Evolutionary conservation across 2,888 invertebrate genomes (phyloP).

Genomic region (Mythimna impura): DNA sequence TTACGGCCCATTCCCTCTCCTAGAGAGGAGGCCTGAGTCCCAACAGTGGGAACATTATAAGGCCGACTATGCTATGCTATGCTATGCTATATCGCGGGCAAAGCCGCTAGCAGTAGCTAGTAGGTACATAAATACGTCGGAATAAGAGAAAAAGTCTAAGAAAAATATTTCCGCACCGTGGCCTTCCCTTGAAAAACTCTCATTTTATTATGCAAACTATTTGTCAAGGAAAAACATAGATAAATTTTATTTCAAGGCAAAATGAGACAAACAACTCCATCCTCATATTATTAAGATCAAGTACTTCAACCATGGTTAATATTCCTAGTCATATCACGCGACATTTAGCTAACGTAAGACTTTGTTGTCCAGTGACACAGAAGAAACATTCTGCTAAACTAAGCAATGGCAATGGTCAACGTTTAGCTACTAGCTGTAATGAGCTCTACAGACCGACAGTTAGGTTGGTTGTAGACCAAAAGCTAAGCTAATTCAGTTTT

Average conservation of each 20-base stretch:
- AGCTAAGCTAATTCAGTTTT: neutral
- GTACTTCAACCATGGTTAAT: constrained; percentile 9
- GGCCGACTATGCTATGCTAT: too few relatives aligned
- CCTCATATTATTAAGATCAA: neutral
- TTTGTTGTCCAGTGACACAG: neutral
- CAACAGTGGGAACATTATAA: too few relatives aligned
- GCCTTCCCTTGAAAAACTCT: neutral
- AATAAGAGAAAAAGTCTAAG: constrained; percentile 9
- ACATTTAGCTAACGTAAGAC: constrained; percentile 1
- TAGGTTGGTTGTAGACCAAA: neutral
- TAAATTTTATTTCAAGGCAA: constrained; percentile 8
- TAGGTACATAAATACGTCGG: too few relatives aligned
- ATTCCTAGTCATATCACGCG: neutral
- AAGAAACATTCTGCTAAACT: constrained; percentile 36
- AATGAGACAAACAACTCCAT: constrained; percentile 26
- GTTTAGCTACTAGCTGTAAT: constrained; percentile 27
- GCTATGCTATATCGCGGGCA: too few relatives aligned
- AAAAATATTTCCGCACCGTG: constrained; percentile 11
- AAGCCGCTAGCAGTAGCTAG: too few relatives aligned
- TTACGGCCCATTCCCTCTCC: too few relatives aligned
- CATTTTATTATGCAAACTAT: constrained; percentile 19
- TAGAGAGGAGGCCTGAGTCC: too few relatives aligned
- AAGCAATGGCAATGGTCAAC: constrained; percentile 31
- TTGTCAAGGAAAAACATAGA: constrained; percentile 2
- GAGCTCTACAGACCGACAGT: constrained; percentile 21